Evolutionary conservation across 2,888 invertebrate genomes (phyloP), one percentile per base, ranked within the genome.

Genomic region (Physocephala rufipes): DNA sequence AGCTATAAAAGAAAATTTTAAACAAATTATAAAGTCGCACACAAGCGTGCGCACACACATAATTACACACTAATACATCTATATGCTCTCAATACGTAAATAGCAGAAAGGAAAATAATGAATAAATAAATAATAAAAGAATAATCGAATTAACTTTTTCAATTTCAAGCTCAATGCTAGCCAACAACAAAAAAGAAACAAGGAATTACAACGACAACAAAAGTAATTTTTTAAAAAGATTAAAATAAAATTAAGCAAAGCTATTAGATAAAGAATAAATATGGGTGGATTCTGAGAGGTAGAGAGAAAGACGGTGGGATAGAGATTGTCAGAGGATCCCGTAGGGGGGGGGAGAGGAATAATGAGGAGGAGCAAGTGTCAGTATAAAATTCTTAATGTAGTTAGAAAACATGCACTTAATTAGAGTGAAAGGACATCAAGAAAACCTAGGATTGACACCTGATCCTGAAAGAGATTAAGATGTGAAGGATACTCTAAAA

Each of bases 111-210:
- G 21, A 4, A 53, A 24, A 2, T 21, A 53, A 53, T 21, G 21
- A 15, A 28, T 58, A 58, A 16, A 58, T 26, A n/a, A n/a, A n/a
- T n/a, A n/a, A n/a, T n/a, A 13, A 47, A 15, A 63, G 26, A 63
- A 21, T 62, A 68, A 68, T 68, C 49, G 28, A 53, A 62, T 71
- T 70, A 71, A 67, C 70, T 70, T 74, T 74, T 76, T 70, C 73
- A 75, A 75, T 76, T 74, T 75, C 74, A 75, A 75, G 75, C 75
- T 74, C 75, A 76, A 73, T 76, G 72, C 72, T 72, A 71, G 70
- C 61, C 51, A 16, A 47, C 21, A 19, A 21, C 21, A 47, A 58
- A 16, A 47, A 24, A 19, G 45, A 47, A 49, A 49, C 19, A 30
- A 61, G 24, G 26, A 24, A 68, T 15, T 62, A 58, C 36, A 36